These are phyloP conservation scores for Fulica atra DNA, from an alignment of 2,113 vertebrate genomes.

Conservation along the genomic window DNA sequence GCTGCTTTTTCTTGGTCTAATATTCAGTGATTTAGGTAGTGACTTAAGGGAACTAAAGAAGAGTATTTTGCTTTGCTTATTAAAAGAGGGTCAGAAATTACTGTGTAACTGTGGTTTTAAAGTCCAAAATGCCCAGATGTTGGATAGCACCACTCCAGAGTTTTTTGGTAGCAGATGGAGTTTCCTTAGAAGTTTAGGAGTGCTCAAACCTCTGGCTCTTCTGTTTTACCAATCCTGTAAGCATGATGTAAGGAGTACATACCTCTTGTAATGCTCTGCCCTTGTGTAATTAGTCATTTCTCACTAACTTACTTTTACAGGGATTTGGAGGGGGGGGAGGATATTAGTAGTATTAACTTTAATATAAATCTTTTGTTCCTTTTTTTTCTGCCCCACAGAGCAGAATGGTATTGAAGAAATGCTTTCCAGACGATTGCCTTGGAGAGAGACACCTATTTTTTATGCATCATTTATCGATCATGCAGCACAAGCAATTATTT, in stretches of 20 bases:
- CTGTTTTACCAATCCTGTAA: background rate
- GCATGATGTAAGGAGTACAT: background rate
- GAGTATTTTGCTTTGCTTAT: background rate
- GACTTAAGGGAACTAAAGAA: background rate
- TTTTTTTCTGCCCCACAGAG: conserved; percentile 71
- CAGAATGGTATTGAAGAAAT: conserved; percentile 84
- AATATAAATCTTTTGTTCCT: conserved; percentile 59
- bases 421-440: conserved; percentile 71
- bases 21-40: background rate
- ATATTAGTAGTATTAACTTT: background rate
- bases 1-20: background rate
- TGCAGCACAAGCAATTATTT: conserved; percentile 80
- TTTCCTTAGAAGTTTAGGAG: background rate
- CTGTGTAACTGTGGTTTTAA: background rate
- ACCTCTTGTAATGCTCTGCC: background rate
- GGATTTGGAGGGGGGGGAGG: background rate
- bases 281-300: background rate
- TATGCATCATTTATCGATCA: conserved; percentile 81
- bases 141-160: background rate
- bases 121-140: background rate
- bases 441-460: conserved; percentile 80
- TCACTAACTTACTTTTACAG: background rate
- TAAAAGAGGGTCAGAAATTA: background rate
- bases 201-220: background rate
- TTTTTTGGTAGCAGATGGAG: background rate